phyloP scores from a whole-genome alignment of 2,797 vertebrate species.

The Salarias fasciatus region DNA sequence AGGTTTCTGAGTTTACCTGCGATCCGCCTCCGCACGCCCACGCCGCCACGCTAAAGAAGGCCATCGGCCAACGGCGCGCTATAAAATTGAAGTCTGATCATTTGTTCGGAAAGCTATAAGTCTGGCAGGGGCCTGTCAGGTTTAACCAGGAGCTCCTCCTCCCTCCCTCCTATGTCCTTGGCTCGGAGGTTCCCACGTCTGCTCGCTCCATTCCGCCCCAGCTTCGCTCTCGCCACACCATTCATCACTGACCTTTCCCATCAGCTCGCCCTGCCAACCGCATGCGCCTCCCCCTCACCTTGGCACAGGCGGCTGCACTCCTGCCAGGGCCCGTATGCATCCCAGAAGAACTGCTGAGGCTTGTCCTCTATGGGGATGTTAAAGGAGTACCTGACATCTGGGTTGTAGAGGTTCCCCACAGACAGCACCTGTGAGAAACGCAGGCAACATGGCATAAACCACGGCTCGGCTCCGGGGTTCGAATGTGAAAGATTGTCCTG shows the following conservation, averaged over 20 bases:
- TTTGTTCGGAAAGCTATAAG: constrained; percentile 9
- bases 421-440: constrained; percentile 88
- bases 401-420: constrained; percentile 95
- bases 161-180: constrained; percentile 3
- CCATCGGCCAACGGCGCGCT: constrained; percentile 14
- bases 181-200: constrained; percentile 33
- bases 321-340: constrained; percentile 93
- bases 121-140: constrained; percentile 44
- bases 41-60: constrained; percentile 29
- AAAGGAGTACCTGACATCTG: constrained; percentile 96
- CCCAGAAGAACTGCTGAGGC: constrained; percentile 96
- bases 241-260: constrained; percentile 50
- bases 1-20: constrained; percentile 70
- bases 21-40: constrained; percentile 57
- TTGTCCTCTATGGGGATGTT: constrained; percentile 97
- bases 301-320: constrained; percentile 95
- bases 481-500: background rate
- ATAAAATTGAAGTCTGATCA: constrained; percentile 4
- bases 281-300: constrained; percentile 84
- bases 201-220: constrained; percentile 16
- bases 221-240: constrained; percentile 31
- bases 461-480: background rate
- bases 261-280: constrained; percentile 46
- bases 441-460: constrained; percentile 18
- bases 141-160: constrained; percentile 29